Evolutionary conservation across 2,888 invertebrate genomes (phyloP).

Genomic region (Cecidostiba fungosa): DNA sequence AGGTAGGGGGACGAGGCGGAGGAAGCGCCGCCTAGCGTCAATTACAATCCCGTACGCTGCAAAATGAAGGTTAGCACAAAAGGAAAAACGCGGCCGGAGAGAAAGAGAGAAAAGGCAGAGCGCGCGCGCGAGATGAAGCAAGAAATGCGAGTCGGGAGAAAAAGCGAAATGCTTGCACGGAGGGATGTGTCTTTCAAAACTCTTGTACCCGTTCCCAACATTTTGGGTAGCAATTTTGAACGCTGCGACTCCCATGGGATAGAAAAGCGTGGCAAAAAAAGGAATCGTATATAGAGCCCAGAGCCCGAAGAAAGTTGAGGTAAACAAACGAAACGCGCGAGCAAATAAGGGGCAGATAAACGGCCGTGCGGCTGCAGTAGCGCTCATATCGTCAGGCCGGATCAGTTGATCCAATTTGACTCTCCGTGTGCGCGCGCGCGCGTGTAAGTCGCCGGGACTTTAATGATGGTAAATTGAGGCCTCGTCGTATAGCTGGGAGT

Average conservation of each 20-base stretch:
- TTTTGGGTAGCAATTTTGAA: too few species aligned
- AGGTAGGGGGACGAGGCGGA: too few species aligned
- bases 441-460: conserved; percentile 34
- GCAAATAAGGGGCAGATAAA: conserved; percentile 50
- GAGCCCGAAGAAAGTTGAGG: neutral
- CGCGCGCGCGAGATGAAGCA: neutral
- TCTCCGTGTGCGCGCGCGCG: conserved; percentile 55
- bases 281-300: conserved; percentile 5
- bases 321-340: neutral
- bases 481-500: too few species aligned
- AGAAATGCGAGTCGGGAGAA: neutral
- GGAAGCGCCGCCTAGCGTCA: too few species aligned
- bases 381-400: conserved; percentile 69
- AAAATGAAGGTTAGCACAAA: conserved; percentile 20
- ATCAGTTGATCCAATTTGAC: conserved; percentile 73
- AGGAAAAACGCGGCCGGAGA: too few species aligned
- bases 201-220: too few species aligned
- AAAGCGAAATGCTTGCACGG: too few species aligned
- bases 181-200: too few species aligned
- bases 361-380: conserved; percentile 58
- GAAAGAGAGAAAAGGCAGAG: too few species aligned
- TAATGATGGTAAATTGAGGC: conserved; percentile 60
- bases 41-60: too few species aligned
- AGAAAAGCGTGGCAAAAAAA: too few species aligned
- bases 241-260: too few species aligned